phyloP scores from a whole-genome alignment of 1,140 invertebrate genomes.

The Drosophila sulfurigaster region DNA sequence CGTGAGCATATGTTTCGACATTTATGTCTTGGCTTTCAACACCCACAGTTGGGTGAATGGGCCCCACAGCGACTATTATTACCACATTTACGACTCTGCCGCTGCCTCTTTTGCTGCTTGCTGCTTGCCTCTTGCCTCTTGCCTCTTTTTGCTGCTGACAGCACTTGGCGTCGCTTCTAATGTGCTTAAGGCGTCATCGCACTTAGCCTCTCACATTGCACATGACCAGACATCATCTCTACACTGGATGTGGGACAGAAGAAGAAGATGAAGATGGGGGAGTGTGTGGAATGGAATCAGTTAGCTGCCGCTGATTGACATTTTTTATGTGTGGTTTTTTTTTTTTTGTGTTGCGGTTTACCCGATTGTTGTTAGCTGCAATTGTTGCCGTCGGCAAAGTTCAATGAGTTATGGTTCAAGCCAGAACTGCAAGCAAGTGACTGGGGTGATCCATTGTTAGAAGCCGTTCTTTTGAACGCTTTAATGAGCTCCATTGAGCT shows the following conservation, averaged over 20 bases:
- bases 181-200: constrained; percentile 48
- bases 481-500: constrained; percentile 70
- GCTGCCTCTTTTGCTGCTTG: constrained; percentile 11
- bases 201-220: background rate
- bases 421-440: background rate
- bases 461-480: constrained; percentile 39
- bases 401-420: constrained; percentile 77
- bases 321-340: constrained; percentile 51
- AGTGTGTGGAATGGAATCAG: background rate
- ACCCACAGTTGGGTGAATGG: constrained; percentile 48
- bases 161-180: constrained; percentile 41
- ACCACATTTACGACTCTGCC: constrained; percentile 68
- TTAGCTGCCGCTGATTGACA: constrained; percentile 66
- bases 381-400: constrained; percentile 59
- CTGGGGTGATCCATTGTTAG: constrained; percentile 40
- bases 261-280: background rate
- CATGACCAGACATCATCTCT: background rate
- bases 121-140: constrained; percentile 5
- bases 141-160: constrained; percentile 34
- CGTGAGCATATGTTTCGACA: constrained; percentile 70
- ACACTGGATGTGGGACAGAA: too few species aligned
- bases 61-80: constrained; percentile 70
- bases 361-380: constrained; percentile 23
- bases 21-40: constrained; percentile 75
- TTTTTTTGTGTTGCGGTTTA: constrained; percentile 60